phyloP scores from a whole-genome alignment of 2,888 invertebrate genomes.

The Dasysyrphus albostriatus region DNA sequence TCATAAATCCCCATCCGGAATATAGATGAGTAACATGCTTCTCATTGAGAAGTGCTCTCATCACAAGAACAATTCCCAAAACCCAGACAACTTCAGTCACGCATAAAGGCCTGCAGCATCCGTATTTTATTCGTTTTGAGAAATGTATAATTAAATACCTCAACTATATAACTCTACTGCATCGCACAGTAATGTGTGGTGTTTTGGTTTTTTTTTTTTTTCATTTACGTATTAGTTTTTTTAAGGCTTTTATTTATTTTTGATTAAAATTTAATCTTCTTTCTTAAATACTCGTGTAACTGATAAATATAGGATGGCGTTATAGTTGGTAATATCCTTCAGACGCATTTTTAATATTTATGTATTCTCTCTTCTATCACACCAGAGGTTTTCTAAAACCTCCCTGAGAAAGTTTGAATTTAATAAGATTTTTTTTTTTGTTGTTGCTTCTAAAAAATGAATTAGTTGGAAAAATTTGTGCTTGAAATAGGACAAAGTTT shows the following conservation, averaged over 20 bases:
- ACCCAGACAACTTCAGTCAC: constrained; percentile 37
- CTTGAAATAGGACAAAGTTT: constrained; percentile 39
- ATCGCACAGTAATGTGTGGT: background rate
- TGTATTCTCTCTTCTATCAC: too few species aligned
- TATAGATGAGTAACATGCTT: constrained; percentile 21
- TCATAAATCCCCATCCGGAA: constrained; percentile 32
- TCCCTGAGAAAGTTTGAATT: background rate
- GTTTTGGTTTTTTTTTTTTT: background rate
- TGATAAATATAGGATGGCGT: background rate
- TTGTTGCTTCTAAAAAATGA: background rate
- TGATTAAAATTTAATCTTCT: background rate
- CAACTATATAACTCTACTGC: background rate
- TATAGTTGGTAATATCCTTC: background rate
- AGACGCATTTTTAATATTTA: background rate
- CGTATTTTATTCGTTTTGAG: constrained; percentile 5
- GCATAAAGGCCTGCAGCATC: constrained; percentile 30
- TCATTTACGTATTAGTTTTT: background rate
- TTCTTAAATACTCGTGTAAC: background rate
- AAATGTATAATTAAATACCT: constrained; percentile 26
- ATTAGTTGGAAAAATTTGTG: constrained; percentile 13
- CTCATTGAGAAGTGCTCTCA: background rate
- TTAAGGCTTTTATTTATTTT: background rate
- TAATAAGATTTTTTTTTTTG: background rate
- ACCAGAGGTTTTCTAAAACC: background rate
- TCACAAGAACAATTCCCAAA: constrained; percentile 20